phyloP scores from a whole-genome alignment of 2,888 invertebrate genomes.

The Creontiades dilutus region DNA sequence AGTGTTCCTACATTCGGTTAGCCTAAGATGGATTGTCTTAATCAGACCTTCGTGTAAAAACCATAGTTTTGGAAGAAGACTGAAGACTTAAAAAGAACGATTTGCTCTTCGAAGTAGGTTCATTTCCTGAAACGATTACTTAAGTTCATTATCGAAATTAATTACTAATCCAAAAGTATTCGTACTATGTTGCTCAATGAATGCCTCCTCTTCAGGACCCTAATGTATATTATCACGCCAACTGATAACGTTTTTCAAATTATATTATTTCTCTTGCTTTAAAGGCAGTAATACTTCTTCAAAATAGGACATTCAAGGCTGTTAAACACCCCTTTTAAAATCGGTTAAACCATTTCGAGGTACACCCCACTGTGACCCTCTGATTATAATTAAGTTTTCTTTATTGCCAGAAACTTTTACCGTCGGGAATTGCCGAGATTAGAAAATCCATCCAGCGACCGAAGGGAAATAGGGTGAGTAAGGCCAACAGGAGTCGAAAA shows the following conservation, averaged over 20 bases:
- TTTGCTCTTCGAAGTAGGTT: too few relatives aligned
- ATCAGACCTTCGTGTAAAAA: too few relatives aligned
- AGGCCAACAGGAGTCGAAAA: conserved; percentile 40
- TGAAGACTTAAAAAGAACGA: too few relatives aligned
- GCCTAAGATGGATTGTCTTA: too few relatives aligned
- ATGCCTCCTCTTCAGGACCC: too few relatives aligned
- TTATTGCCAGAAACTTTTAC: conserved; percentile 54
- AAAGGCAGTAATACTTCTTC: not conserved
- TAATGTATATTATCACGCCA: not conserved
- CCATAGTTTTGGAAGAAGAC: too few relatives aligned
- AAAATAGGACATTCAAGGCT: conserved; percentile 54
- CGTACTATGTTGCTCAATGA: too few relatives aligned
- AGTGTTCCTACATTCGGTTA: too few relatives aligned
- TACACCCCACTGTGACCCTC: not conserved
- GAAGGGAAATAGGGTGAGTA: conserved; percentile 38
- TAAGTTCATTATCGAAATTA: not conserved
- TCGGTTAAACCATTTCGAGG: conserved; percentile 17
- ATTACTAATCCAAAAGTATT: not conserved
- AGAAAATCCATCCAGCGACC: conserved; percentile 50
- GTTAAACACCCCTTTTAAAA: conserved; percentile 57
- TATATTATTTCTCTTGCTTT: conserved; percentile 15
- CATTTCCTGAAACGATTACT: not conserved
- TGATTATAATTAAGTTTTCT: conserved; percentile 63
- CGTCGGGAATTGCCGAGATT: conserved; percentile 45
- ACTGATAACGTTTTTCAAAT: conserved; percentile 2